A percentile compares a stretch with the other conserved stretches of the same genome.
Conservation (phyloP, 2,888 invertebrate genomes). For the Fragum whitleyi region DNA sequence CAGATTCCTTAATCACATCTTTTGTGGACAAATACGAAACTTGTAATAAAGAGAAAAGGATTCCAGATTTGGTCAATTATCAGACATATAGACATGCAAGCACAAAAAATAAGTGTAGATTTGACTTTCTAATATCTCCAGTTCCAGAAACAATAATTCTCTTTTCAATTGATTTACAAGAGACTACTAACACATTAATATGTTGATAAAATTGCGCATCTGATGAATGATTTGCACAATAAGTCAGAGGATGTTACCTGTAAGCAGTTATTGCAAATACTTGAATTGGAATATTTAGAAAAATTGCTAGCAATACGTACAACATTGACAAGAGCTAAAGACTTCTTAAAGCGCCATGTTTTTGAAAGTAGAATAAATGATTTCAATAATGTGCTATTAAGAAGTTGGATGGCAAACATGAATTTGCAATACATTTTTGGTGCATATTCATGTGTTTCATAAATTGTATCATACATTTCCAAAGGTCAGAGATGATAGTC, state of each 20-base stretch:
- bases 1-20: slow-evolving; percentile 25
- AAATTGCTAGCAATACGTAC: slow-evolving; percentile 42
- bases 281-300: slow-evolving; percentile 42
- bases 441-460: slow-evolving; percentile 64
- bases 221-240: slow-evolving; percentile 34
- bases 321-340: slow-evolving; percentile 45
- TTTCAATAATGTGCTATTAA: slow-evolving; percentile 58
- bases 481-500: slow-evolving; percentile 57
- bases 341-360: slow-evolving; percentile 56
- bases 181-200: not conserved
- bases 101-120: slow-evolving; percentile 59
- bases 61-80: slow-evolving; percentile 43
- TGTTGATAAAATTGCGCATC: slow-evolving; percentile 10
- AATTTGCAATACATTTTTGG: slow-evolving; percentile 62
- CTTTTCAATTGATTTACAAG: slow-evolving; percentile 40
- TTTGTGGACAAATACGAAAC: slow-evolving; percentile 63
- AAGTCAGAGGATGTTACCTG: slow-evolving; percentile 17
- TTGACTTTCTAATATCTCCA: slow-evolving; percentile 62
- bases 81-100: slow-evolving; percentile 58
- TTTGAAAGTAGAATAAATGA: slow-evolving; percentile 59
- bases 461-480: slow-evolving; percentile 68
- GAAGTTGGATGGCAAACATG: slow-evolving; percentile 62
- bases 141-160: slow-evolving; percentile 58
- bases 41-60: slow-evolving; percentile 43
- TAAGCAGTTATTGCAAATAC: slow-evolving; percentile 31